Evolutionary conservation across 2,113 vertebrate genomes (phyloP).

Genomic region (Monarcha castaneiventris): DNA sequence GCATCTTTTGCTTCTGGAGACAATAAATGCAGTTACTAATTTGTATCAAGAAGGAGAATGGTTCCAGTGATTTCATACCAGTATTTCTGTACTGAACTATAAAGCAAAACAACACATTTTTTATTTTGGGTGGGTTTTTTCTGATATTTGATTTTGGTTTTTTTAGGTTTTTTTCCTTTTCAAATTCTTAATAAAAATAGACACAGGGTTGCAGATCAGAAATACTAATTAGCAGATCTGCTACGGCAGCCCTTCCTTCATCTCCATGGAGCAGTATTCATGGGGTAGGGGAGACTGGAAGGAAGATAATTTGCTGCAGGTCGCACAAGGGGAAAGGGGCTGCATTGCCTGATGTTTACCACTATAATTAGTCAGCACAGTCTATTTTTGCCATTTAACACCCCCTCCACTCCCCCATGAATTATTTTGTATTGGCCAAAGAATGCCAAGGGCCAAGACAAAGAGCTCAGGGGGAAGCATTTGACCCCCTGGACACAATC

Average conservation of each 20-base stretch:
- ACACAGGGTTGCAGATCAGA: neutral
- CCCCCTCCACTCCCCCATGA: neutral
- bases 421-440: neutral
- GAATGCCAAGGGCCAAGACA: neutral
- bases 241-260: neutral
- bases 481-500: neutral
- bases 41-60: slow-evolving; percentile 1
- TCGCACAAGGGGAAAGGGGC: neutral
- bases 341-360: neutral
- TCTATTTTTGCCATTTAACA: neutral
- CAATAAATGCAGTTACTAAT: slow-evolving; percentile 11
- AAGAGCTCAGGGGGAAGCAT: neutral
- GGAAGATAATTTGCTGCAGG: neutral
- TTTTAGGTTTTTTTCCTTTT: neutral
- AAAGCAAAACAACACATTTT: neutral
- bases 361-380: neutral
- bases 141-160: neutral
- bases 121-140: neutral
- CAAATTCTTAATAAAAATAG: neutral
- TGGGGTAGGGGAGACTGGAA: neutral
- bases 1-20: slow-evolving; percentile 27
- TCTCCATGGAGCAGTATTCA: neutral
- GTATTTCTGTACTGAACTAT: neutral
- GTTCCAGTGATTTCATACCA: neutral
- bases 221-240: neutral